Conservation (phyloP, 2,113 vertebrate species). For the Himantopus leucocephalus region DNA sequence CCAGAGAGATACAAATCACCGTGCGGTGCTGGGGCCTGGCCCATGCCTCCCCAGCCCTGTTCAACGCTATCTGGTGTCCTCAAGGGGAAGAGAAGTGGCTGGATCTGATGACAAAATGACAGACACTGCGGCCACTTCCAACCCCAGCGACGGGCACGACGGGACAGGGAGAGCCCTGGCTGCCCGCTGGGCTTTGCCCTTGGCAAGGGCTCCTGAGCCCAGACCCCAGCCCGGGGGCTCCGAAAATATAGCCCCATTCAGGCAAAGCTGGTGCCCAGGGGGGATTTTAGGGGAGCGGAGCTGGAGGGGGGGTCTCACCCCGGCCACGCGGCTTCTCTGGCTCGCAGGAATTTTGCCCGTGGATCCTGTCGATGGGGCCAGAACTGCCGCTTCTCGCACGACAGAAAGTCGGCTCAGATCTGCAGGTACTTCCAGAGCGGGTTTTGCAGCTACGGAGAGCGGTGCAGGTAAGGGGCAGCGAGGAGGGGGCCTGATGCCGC, state of each 20-base stretch:
- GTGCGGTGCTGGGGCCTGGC: too few species aligned
- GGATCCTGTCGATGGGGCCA: conserved; percentile 73
- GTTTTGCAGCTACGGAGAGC: conserved; percentile 81
- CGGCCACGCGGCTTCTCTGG: fast-evolving
- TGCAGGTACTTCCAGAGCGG: conserved; percentile 86
- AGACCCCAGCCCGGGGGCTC: not conserved
- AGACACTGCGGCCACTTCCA: not conserved
- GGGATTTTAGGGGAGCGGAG: fast-evolving
- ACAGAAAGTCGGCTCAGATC: conserved; percentile 59
- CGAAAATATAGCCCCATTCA: fast-evolving
- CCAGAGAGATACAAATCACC: not conserved
- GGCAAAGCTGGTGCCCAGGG: too few species aligned
- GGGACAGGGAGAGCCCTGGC: not conserved
- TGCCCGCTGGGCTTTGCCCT: not conserved
- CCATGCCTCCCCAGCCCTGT: too few species aligned
- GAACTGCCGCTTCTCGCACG: conserved; percentile 76
- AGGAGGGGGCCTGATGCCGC: not conserved
- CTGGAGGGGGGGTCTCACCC: not conserved
- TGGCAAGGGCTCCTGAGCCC: not conserved
- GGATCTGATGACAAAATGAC: not conserved
- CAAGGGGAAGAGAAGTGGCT: not conserved
- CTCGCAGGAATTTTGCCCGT: conserved; percentile 76
- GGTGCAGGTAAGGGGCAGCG: conserved; percentile 75
- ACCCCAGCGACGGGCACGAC: not conserved
- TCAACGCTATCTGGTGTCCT: not conserved